Conservation (phyloP, 53 echinoderm and acorn worm genomes). For the Antedon mediterranea region DNA sequence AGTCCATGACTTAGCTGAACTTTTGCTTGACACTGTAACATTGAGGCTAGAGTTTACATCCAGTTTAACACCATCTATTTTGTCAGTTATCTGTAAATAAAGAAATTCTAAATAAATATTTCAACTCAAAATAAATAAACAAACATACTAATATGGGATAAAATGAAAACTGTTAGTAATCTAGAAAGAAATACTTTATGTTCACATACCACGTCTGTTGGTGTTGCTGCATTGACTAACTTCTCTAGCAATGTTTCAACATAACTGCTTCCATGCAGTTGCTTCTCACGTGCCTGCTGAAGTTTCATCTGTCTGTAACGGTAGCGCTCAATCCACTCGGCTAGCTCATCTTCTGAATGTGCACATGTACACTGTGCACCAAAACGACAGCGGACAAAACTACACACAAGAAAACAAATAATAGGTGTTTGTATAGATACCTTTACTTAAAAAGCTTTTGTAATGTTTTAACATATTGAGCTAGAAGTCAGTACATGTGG, state of each 20-base stretch:
- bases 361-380: slow-evolving; percentile 84
- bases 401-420: too few relatives aligned
- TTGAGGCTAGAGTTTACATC: slow-evolving; percentile 60
- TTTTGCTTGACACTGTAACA: slow-evolving; percentile 69
- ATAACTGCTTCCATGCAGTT: slow-evolving; percentile 90
- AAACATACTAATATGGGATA: too few relatives aligned
- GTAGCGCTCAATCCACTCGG: slow-evolving; percentile 93
- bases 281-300: slow-evolving; percentile 82
- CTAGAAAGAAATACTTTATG: too few relatives aligned
- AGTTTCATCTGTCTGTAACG: slow-evolving; percentile 89
- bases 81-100: slow-evolving; percentile 56
- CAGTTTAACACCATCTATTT: slow-evolving; percentile 70
- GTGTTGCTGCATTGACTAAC: slow-evolving; percentile 67
- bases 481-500: too few relatives aligned
- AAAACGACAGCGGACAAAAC: slow-evolving; percentile 45
- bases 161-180: background rate
- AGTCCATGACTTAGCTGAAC: slow-evolving; percentile 78
- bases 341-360: slow-evolving; percentile 87
- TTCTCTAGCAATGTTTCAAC: slow-evolving; percentile 85
- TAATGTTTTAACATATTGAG: too few relatives aligned
- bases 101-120: too few relatives aligned
- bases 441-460: too few relatives aligned
- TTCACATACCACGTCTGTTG: slow-evolving; percentile 68
- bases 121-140: too few relatives aligned
- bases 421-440: too few relatives aligned